Evolutionary conservation across 2,113 vertebrate species (phyloP).

Genomic region (Turdus rufiventris): DNA sequence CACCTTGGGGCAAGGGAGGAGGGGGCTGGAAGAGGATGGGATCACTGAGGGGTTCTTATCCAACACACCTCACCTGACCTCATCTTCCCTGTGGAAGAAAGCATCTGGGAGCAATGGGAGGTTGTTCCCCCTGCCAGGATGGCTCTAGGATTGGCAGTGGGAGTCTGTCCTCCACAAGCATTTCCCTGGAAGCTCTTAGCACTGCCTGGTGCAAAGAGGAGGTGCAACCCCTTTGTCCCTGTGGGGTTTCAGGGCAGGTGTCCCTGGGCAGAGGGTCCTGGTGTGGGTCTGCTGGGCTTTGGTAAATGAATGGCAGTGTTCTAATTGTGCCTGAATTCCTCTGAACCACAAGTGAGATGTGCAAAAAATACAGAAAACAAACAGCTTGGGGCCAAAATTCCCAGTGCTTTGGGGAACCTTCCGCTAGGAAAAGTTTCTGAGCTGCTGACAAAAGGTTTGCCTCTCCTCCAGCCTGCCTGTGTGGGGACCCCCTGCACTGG

Average conservation of each 20-base stretch:
- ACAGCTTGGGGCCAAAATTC: background rate
- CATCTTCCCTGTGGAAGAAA: background rate
- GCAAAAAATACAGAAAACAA: slow-evolving; percentile 21
- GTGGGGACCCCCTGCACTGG: background rate
- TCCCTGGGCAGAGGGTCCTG: fast-evolving
- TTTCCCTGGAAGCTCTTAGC: background rate
- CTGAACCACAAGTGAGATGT: slow-evolving; percentile 29
- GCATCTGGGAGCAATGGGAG: background rate
- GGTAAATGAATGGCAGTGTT: background rate
- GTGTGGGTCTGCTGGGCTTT: background rate
- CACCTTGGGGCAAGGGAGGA: background rate
- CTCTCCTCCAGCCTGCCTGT: background rate
- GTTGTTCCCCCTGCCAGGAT: background rate
- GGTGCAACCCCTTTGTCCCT: background rate
- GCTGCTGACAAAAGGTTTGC: background rate
- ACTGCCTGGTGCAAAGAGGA: background rate
- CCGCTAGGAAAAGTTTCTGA: background rate
- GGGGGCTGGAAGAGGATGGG: background rate
- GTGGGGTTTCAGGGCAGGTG: background rate
- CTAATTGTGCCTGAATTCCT: background rate
- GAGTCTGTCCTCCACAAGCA: background rate
- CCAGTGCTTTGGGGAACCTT: background rate
- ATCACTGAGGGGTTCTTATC: background rate
- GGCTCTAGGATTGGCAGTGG: background rate
- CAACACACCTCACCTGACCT: background rate